A percentile compares a stretch with the other conserved stretches of the same genome.
phyloP scores from a whole-genome alignment of 2,888 invertebrate species.

The Enchytraeus crypticus region DNA sequence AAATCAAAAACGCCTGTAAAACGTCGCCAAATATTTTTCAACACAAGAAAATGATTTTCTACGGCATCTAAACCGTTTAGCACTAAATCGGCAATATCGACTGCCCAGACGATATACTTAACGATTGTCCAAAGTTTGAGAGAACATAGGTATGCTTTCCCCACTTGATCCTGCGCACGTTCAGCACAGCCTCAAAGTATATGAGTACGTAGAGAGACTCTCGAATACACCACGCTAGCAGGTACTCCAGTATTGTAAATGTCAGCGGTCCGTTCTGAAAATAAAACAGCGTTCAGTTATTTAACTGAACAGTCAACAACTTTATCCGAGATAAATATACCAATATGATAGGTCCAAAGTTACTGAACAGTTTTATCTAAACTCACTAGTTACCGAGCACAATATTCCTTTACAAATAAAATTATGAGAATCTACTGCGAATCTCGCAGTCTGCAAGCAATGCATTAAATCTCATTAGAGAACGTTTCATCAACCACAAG shows the following conservation, averaged over 20 bases:
- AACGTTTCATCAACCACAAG: too few species aligned
- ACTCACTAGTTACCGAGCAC: too few species aligned
- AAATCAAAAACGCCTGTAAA: too few species aligned
- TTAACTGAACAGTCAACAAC: too few species aligned
- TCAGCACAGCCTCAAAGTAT: slow-evolving; percentile 38
- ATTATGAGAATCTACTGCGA: too few species aligned
- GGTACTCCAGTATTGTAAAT: slow-evolving; percentile 37
- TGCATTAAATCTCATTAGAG: too few species aligned
- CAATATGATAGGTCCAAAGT: background rate
- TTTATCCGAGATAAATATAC: too few species aligned
- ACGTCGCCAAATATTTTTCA: too few species aligned
- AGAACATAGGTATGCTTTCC: slow-evolving; percentile 39
- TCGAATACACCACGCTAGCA: slow-evolving; percentile 39
- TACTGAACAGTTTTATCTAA: background rate
- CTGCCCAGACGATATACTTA: slow-evolving; percentile 30
- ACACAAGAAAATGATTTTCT: too few species aligned
- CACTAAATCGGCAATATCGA: slow-evolving; percentile 19
- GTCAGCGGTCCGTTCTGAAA: slow-evolving; percentile 37
- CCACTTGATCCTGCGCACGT: slow-evolving; percentile 42
- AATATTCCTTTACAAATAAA: too few species aligned
- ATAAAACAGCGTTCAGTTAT: background rate
- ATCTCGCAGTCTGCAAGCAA: too few species aligned
- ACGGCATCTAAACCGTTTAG: too few species aligned
- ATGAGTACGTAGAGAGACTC: slow-evolving; percentile 38
- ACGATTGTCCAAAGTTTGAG: slow-evolving; percentile 33